Percentiles rank a stretch among this genome's conserved stretches.
Evolutionary conservation across 2,113 vertebrate genomes (phyloP).

Genomic region (Melanocharis versteri): DNA sequence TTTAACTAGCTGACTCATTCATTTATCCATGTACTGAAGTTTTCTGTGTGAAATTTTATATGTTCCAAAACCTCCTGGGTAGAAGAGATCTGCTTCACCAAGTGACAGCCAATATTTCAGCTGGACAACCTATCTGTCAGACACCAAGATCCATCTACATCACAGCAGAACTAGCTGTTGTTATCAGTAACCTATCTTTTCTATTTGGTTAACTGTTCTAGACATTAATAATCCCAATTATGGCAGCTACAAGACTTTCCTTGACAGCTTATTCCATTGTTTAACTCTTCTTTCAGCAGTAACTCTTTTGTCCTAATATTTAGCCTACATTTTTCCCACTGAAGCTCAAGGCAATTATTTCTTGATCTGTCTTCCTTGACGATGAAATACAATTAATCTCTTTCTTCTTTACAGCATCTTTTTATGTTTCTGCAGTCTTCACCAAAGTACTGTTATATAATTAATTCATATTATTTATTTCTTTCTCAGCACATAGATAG

Average conservation of each 20-base stretch:
- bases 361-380: not conserved
- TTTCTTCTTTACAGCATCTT: not conserved
- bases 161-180: not conserved
- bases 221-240: constrained; percentile 22
- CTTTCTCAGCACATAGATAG: not conserved
- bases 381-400: not conserved
- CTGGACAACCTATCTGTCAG: not conserved
- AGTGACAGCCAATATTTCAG: not conserved
- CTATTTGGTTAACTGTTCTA: not conserved
- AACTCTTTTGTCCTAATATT: constrained; percentile 53
- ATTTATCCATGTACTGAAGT: not conserved
- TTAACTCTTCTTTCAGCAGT: constrained; percentile 11
- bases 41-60: not conserved
- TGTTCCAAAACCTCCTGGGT: not conserved
- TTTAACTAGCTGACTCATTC: not conserved
- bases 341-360: constrained; percentile 30
- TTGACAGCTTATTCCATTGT: constrained; percentile 10
- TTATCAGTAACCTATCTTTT: not conserved
- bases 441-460: not conserved
- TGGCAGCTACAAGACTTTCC: constrained; percentile 5
- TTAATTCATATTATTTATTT: not conserved
- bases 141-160: not conserved
- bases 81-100: not conserved
- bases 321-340: constrained; percentile 11
- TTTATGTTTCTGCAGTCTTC: constrained; percentile 8